These are phyloP conservation scores for Peribatodes rhomboidaria DNA, from an alignment of 2,888 invertebrate genomes.

Conservation along the genomic window DNA sequence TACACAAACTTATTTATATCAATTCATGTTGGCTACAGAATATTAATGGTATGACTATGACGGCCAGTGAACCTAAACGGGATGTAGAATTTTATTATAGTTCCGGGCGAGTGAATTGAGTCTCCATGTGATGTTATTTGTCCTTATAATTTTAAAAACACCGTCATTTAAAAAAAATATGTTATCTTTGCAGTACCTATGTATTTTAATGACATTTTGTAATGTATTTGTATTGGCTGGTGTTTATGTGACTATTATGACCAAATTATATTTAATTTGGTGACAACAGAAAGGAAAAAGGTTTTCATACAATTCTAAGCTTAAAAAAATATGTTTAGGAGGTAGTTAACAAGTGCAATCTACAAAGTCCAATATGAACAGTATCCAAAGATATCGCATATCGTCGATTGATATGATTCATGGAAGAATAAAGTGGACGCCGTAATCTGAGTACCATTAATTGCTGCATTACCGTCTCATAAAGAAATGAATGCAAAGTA, in stretches of 20 bases:
- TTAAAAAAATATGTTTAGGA: no score
- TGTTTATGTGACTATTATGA: not conserved
- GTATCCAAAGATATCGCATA: slow-evolving; percentile 51
- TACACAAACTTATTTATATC: not conserved
- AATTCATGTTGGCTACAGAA: slow-evolving; percentile 32
- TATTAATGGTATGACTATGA: slow-evolving; percentile 32
- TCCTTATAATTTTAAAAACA: not conserved
- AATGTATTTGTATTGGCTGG: not conserved
- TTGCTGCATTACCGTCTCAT: slow-evolving; percentile 66
- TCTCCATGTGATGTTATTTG: slow-evolving; percentile 10
- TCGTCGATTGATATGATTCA: slow-evolving; percentile 62
- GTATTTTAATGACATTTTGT: no score
- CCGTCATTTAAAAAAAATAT: no score
- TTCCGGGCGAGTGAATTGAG: slow-evolving; percentile 28
- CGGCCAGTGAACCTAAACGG: slow-evolving; percentile 56
- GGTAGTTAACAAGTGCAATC: no score
- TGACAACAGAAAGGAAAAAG: slow-evolving; percentile 2
- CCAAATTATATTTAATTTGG: not conserved
- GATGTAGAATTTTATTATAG: slow-evolving; percentile 44
- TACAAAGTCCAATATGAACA: slow-evolving; percentile 31
- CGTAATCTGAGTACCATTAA: slow-evolving; percentile 77
- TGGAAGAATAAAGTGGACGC: slow-evolving; percentile 67
- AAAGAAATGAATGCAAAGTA: slow-evolving; percentile 79
- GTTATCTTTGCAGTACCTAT: no score
- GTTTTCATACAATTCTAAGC: not conserved